Percentiles rank a stretch among this genome's conserved stretches.
These are phyloP conservation scores for Bucorvus abyssinicus DNA, from an alignment of 2,797 vertebrate genomes.

Conservation along the genomic window DNA sequence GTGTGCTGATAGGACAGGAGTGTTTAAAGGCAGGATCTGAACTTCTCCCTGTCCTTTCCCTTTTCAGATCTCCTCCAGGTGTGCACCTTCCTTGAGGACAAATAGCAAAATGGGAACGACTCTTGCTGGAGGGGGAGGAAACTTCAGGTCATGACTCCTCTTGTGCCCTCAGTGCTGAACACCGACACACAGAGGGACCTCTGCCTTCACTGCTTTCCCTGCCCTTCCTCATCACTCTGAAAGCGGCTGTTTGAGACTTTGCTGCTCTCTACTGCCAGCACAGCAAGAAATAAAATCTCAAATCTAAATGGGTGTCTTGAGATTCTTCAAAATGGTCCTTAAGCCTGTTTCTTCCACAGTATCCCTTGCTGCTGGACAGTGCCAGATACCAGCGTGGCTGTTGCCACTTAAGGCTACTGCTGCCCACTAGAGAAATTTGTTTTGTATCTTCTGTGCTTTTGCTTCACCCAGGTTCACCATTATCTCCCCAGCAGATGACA, in stretches of 20 bases:
- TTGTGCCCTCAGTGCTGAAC: neutral
- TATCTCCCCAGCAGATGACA: neutral
- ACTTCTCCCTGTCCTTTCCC: neutral
- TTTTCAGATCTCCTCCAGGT: slow-evolving; percentile 55
- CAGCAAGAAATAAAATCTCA: slow-evolving; percentile 53
- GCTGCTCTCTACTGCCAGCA: neutral
- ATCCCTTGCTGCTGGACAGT: accelerated
- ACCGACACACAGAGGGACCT: neutral
- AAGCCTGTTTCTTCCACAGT: neutral
- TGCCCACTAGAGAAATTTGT: neutral
- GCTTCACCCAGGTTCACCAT: neutral
- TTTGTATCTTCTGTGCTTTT: neutral
- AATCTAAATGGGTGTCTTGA: neutral
- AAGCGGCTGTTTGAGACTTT: neutral
- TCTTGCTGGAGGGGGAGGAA: neutral
- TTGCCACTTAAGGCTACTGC: neutral
- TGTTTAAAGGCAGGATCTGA: neutral
- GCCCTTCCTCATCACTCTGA: slow-evolving; percentile 13
- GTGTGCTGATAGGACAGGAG: neutral
- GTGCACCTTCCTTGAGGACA: slow-evolving; percentile 40
- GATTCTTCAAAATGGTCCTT: neutral
- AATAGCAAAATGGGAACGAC: neutral
- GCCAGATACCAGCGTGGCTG: neutral
- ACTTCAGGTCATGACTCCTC: slow-evolving; percentile 6
- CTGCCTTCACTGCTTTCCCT: slow-evolving; percentile 7